Base-by-base conservation (phyloP, 2,888 invertebrate genomes). In the Globia sparganii region DNA sequence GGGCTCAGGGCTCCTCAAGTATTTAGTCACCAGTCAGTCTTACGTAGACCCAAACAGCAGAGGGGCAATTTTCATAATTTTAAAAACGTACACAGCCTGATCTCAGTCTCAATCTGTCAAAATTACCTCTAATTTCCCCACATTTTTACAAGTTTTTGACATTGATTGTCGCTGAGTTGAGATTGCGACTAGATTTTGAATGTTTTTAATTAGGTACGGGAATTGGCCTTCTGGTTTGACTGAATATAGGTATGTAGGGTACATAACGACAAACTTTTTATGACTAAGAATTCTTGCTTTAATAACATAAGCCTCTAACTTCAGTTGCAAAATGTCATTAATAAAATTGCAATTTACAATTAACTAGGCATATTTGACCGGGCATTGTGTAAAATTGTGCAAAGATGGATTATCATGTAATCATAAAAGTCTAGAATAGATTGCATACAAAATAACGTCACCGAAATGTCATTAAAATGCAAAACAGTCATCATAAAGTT, bases 281-380 rank as follows among this genome's bases (percentile, higher is more conserved):
- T 40, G 67, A n/a, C 34, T n/a, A 43, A 67, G 13, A 53, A 80
- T 58, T 49, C 31, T 13, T 72, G 56, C n/a, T 56, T 46, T 65
- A 56, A 74, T 53, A 68, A 59, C 43, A 59, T 59, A 56, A 43
- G 53, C 31, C 62, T 43, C 71, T 53, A 37, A 18, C 28, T 80
- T 69, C 15, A 61, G 15, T 76, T 81, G 43, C 53, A 53, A 69
- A 81, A 81, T 69, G 8, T 34, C 56, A 61, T 69, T 59, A 9
- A 28, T 46, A 43, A 53, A 69, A 65, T 75, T 37, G 37, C 34
- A 66, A 11, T 81, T 40, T 37, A 79, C 65, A 34, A 68, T 71
- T 64, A 8, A 34, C 58, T 53, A 53, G 49, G 43, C 28, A 59
- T 46, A 68, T 77, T 62, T 49, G 64, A 40, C 40, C n/a, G 58